Conservation (phyloP, 2,113 vertebrate genomes). For the Heliornis fulica region DNA sequence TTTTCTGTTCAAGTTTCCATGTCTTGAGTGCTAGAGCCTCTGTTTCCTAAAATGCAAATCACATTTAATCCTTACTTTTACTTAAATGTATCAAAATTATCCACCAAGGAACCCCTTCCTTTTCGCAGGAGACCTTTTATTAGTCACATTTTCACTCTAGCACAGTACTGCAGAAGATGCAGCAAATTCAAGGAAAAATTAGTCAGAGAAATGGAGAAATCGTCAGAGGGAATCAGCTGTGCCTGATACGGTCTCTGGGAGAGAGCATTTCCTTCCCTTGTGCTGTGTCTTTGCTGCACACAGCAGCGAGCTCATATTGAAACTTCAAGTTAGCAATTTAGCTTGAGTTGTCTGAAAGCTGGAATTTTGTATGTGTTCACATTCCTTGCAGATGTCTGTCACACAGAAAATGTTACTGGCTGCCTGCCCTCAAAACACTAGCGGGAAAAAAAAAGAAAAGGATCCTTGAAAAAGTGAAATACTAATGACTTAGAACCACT, state of each 20-base stretch:
- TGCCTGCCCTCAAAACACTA: not conserved
- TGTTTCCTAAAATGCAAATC: not conserved
- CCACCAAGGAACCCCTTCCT: not conserved
- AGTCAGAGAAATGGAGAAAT: not conserved
- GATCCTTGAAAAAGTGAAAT: not conserved
- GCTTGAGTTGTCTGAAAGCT: not conserved
- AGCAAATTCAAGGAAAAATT: not conserved
- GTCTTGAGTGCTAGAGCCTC: not conserved
- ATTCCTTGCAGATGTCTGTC: conserved; percentile 40
- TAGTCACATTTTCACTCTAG: not conserved
- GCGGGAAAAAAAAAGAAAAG: not conserved
- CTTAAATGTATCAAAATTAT: not conserved
- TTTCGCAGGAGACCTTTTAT: not conserved
- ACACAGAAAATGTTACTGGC: not conserved
- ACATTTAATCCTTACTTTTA: not conserved
- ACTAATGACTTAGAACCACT: conserved; percentile 18
- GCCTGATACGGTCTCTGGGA: not conserved
- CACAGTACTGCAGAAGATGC: not conserved
- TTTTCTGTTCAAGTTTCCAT: not conserved
- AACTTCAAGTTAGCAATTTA: not conserved
- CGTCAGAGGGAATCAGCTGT: not conserved
- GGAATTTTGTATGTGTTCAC: not conserved
- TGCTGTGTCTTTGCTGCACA: not conserved
- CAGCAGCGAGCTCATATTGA: not conserved
- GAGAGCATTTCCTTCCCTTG: not conserved